A percentile compares a stretch with the other conserved stretches of the same genome.
phyloP scores from a whole-genome alignment of 2,797 vertebrate genomes.

The Glossophaga mutica region DNA sequence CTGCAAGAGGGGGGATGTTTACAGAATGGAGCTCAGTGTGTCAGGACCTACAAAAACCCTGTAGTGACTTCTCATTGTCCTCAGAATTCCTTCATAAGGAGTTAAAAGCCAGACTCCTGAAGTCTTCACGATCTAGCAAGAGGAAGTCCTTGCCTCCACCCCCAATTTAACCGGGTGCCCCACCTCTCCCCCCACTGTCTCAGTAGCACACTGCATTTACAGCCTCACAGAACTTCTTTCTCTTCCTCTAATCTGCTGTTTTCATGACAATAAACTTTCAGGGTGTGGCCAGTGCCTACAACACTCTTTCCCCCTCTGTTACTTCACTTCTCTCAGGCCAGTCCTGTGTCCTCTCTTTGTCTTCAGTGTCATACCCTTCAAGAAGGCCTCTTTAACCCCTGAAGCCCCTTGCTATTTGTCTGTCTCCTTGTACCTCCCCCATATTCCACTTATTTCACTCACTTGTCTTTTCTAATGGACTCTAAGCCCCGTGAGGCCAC shows the following conservation, averaged over 20 bases:
- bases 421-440: neutral
- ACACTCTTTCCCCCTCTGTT: no score
- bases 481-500: neutral
- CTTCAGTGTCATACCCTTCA: neutral
- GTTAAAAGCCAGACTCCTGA: neutral
- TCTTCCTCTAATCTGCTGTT: neutral
- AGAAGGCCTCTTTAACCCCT: neutral
- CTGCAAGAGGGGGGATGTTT: neutral
- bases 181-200: rapidly evolving
- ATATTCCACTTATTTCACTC: neutral
- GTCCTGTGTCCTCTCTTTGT: neutral
- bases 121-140: neutral
- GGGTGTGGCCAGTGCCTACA: neutral
- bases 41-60: neutral
- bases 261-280: neutral
- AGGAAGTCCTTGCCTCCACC: neutral
- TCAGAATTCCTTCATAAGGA: neutral
- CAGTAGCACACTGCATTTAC: no score
- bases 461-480: neutral
- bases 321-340: neutral
- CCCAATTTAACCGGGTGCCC: neutral
- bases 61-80: neutral
- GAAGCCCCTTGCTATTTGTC: neutral
- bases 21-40: neutral
- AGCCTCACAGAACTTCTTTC: neutral